Evolutionary conservation across 2,797 vertebrate genomes (phyloP), one percentile per base, ranked within the genome.

Genomic region (Podarcis siculus): DNA sequence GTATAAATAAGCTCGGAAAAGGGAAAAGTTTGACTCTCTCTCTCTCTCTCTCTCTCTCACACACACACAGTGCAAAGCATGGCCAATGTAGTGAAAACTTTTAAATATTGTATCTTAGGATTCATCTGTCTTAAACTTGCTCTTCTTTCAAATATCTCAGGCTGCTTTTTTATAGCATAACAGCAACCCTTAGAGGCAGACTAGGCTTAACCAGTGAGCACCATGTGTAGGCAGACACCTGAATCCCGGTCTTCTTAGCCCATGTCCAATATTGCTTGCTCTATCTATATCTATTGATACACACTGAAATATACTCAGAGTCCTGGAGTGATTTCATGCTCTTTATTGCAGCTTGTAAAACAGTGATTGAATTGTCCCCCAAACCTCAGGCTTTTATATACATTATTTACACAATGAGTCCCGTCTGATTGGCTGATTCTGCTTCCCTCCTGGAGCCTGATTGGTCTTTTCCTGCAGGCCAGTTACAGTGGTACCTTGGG

Each of bases 1-100:
- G 79, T 79, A 83, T 88, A 94, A 95, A 93, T 92, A 61, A 82
- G 61, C 78, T 90, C 35, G 85, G 12, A 83, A 83, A 92, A 92
- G 91, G 81, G 90, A 92, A 86, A 90, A 75, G 10, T 15, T 35
- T 85, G 81, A 73, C 1, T 15, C 49, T 4, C 12, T 0, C 84
- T 83, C 92, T 15, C 49, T 55, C 45, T 13, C 45, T 45, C 42
- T 45, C 8, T 45, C 8, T 0, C 83, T 85, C 92, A 39, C 72
- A 45, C 45, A 45, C 9, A 45, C 45, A 45, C 10, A 45, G 10
- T 13, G 49, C 13, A 30, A 72, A 58, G 71, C 45, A 72, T 30
- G 21, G 8, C 4, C 66, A 30, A 61, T 30, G 32, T 21, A 10
- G n/a, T 37, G 5, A 32, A 79, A 21, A 25, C 37, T 78, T 67